Conservation (phyloP, 2,113 vertebrate species). For the Seriola dumerili region DNA sequence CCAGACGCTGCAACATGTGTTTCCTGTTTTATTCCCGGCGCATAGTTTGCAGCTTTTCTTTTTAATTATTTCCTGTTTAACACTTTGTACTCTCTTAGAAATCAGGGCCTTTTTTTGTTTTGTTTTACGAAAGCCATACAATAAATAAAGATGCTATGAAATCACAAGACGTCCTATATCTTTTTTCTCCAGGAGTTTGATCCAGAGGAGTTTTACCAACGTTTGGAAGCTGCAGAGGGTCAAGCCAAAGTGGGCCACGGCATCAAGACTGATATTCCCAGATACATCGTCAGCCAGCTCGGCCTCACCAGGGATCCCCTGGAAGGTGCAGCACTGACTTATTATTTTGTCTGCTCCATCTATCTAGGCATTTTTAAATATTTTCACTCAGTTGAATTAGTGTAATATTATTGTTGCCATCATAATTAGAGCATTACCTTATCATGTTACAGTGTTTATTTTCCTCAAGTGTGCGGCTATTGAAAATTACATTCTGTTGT, state of each 20-base stretch:
- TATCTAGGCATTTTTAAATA: background rate
- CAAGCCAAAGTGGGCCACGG: constrained; percentile 92
- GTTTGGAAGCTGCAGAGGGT: constrained; percentile 93
- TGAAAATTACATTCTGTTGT: background rate
- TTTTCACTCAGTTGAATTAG: background rate
- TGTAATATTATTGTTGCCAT: background rate
- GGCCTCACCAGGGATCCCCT: constrained; percentile 93
- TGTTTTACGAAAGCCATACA: background rate
- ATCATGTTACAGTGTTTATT: background rate
- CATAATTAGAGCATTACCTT: background rate
- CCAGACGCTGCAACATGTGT: background rate
- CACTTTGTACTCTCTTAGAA: background rate
- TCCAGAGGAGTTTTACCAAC: constrained; percentile 95
- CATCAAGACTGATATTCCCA: constrained; percentile 93
- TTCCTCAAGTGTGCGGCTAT: background rate
- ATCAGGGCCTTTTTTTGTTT: background rate
- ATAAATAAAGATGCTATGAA: background rate
- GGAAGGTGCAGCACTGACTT: constrained; percentile 85
- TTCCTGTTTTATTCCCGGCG: background rate
- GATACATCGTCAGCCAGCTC: constrained; percentile 94
- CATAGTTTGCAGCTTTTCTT: background rate
- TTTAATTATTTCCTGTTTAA: background rate
- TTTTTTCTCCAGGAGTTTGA: constrained; percentile 90
- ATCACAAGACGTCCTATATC: background rate
- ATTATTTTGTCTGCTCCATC: background rate